phyloP scores from a whole-genome alignment of 2,113 vertebrate genomes.

The Hypomesus transpacificus region DNA sequence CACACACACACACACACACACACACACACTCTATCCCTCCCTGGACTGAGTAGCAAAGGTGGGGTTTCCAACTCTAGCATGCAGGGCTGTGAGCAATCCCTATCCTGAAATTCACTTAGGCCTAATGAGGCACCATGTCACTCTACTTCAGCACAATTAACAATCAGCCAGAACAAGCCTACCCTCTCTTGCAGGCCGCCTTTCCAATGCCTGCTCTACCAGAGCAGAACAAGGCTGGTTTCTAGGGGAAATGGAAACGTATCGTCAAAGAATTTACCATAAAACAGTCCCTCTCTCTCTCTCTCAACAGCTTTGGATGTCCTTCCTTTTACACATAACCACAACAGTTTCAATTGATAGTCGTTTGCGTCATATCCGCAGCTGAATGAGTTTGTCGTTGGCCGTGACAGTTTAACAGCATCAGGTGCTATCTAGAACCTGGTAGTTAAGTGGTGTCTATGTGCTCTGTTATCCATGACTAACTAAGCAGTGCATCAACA shows the following conservation, averaged over 20 bases:
- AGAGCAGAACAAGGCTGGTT: constrained; percentile 17
- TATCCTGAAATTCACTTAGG: constrained; percentile 34
- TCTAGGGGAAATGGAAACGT: constrained; percentile 2
- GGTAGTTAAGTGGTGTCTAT: not conserved
- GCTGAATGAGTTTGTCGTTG: not conserved
- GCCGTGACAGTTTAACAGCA: not conserved
- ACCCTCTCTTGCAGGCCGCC: not conserved
- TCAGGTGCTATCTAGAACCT: not conserved
- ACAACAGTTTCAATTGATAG: too few species aligned
- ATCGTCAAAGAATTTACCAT: not conserved
- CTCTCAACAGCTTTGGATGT: not conserved
- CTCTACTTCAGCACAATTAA: constrained; percentile 41
- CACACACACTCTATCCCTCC: not conserved
- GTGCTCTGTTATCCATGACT: not conserved
- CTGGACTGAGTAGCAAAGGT: not conserved
- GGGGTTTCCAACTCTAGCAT: constrained; percentile 9
- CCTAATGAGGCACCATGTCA: constrained; percentile 51
- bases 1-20: constrained; percentile 1
- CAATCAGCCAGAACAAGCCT: constrained; percentile 27
- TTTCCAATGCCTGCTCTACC: constrained; percentile 8
- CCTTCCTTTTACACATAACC: not conserved
- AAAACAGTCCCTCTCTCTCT: not conserved
- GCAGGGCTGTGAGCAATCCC: constrained; percentile 19
- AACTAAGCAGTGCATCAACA: not conserved
- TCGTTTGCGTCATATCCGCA: too few species aligned